Conservation (phyloP, 92 coral and sea anemone species). For the Umimayanthus chanpuru region DNA sequence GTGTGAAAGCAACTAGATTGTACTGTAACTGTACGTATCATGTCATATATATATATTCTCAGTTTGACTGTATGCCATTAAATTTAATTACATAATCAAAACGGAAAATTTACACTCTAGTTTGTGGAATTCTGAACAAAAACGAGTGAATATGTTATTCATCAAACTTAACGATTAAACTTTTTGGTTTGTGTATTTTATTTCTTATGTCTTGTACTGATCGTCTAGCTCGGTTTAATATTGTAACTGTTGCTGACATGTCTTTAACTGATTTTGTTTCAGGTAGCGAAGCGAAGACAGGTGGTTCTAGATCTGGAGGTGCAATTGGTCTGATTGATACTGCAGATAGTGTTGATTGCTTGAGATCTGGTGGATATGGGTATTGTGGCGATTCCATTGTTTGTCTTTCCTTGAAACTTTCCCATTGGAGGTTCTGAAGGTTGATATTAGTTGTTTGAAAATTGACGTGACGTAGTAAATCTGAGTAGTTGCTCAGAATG, state of each 20-base stretch:
- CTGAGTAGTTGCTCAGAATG: slow-evolving; percentile 5
- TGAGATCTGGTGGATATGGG: background rate
- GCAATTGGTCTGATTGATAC: background rate
- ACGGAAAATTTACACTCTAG: background rate
- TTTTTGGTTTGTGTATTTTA: too few species aligned
- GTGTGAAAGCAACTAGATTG: too few species aligned
- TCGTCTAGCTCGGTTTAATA: too few species aligned
- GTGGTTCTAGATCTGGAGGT: background rate
- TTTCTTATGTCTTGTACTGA: too few species aligned
- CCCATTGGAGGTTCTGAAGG: background rate
- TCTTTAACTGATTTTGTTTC: background rate
- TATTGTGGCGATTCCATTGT: background rate
- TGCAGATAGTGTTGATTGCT: background rate
- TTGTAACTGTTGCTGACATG: background rate
- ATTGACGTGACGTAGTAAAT: background rate
- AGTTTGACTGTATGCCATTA: too few species aligned
- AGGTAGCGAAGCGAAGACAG: slow-evolving; percentile 1
- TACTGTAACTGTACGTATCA: too few species aligned
- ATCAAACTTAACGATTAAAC: too few species aligned
- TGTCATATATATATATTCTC: too few species aligned
- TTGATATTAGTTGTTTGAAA: background rate
- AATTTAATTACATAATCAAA: background rate
- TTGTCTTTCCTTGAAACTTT: background rate
- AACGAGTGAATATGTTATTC: too few species aligned
- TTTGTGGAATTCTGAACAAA: background rate